Evolutionary conservation across 2,113 vertebrate species (phyloP), one percentile per base, ranked within the genome.

Genomic region (Morone saxatilis): DNA sequence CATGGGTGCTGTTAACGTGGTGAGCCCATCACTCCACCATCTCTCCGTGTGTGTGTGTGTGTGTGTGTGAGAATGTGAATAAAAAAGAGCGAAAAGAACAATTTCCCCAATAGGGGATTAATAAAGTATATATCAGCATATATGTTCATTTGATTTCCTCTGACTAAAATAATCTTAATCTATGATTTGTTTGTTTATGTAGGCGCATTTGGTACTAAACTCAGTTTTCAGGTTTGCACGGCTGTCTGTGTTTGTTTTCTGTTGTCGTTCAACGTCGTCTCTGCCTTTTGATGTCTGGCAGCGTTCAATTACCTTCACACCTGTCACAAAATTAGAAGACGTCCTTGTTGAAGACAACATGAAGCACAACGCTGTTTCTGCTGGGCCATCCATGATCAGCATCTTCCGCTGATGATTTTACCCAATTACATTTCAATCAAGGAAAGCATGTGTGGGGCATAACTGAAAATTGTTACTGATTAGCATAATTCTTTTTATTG

Each of bases 341-440:
- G 31, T 51, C 65, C 48, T 68, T 74, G 80, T 72, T 80, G 53
- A 83, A 77, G 71, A 65, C 59, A 68, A 83, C 63, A 67, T 25
- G 63, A 76, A 75, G 66, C 74, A 50, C 38, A 10, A 13, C 3
- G 25, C 56, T n/a, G 75, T 80, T 67, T 85, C 82, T 85, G 67
- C 79, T 62, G 72, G 71, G 80, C 56, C 59, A 48, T 48, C 41
- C 60, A 72, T 76, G 78, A 89, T 90, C 76, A 71, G 51, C 86
- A 84, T 86, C 80, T 76, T 85, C 16, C 7, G 16, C 61, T 71
- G 56, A 71, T 84, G 59, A 88, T 90, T 86, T 90, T 57, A 79
- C 40, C 67, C 73, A 91, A 87, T 91, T 91, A 91, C 69, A 75
- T 89, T 87, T 81, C 69, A 88, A 87, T 91, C 81, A 90, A 81